Conservation (phyloP, 1,140 invertebrate genomes). For the Carposina sasakii region DNA sequence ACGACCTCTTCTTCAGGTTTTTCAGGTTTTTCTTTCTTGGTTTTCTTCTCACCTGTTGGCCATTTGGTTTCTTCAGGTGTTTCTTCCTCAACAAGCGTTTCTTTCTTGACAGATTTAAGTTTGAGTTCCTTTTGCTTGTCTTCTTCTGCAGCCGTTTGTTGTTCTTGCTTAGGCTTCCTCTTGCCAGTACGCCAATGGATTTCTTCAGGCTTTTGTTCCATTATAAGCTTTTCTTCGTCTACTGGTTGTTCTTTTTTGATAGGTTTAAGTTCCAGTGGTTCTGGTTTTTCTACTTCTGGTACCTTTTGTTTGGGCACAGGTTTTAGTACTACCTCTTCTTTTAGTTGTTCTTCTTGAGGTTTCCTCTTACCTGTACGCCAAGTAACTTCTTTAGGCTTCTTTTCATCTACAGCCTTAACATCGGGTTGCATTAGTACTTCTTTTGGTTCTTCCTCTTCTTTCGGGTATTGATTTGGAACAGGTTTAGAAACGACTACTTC, state of each 20-base stretch:
- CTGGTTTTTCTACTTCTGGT: constrained; percentile 23
- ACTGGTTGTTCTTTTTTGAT: constrained; percentile 12
- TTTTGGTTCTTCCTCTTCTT: constrained; percentile 7
- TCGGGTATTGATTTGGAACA: constrained; percentile 23
- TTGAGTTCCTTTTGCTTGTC: constrained; percentile 19
- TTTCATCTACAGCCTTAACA: constrained; percentile 8
- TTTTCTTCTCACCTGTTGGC: constrained; percentile 16
- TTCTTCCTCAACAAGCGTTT: constrained; percentile 16
- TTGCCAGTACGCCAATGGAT: constrained; percentile 21
- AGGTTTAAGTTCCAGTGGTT: constrained; percentile 12
- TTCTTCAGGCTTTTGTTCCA: constrained; percentile 17
- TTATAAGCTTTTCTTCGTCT: too few relatives aligned
- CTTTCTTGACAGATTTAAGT: constrained; percentile 19
- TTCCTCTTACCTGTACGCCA: constrained; percentile 7
- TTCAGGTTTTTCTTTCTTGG: constrained; percentile 12
- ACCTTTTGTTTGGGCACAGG: constrained; percentile 40
- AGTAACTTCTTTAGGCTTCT: not conserved
- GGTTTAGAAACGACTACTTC: constrained; percentile 69
- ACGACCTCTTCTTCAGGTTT: constrained; percentile 19
- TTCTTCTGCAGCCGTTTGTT: constrained; percentile 13
- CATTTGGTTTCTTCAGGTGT: constrained; percentile 9
- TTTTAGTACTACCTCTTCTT: constrained; percentile 43
- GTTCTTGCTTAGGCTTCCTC: constrained; percentile 16
- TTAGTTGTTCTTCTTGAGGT: constrained; percentile 9
- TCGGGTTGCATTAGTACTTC: not conserved